A percentile compares a stretch with the other conserved stretches of the same genome.
These are phyloP conservation scores for Meandrusa payeni DNA, from an alignment of 2,888 invertebrate genomes.

Conservation along the genomic window DNA sequence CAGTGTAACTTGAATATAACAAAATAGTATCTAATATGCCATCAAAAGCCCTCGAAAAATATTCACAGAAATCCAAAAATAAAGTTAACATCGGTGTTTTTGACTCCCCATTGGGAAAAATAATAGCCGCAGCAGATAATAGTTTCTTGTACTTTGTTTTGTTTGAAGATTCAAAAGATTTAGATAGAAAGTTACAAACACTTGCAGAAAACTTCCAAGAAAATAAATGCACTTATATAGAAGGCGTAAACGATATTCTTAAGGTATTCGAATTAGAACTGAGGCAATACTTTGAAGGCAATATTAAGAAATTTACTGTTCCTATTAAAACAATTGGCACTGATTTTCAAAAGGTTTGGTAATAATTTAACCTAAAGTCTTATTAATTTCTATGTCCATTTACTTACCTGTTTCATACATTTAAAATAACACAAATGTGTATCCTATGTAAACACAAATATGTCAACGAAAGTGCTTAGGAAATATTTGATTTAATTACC, in stretches of 20 bases:
- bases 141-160: constrained; percentile 49
- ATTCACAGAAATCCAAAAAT: constrained; percentile 35
- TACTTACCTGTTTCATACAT: too few relatives aligned
- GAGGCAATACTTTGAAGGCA: constrained; percentile 50
- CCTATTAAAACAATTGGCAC: constrained; percentile 63
- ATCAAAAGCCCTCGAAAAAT: constrained; percentile 30
- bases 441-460: too few relatives aligned
- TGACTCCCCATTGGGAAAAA: constrained; percentile 53
- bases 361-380: too few relatives aligned
- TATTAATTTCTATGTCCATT: too few relatives aligned
- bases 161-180: constrained; percentile 57
- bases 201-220: constrained; percentile 43
- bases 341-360: constrained; percentile 66
- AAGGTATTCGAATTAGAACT: constrained; percentile 47
- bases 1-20: too few relatives aligned
- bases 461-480: too few relatives aligned
- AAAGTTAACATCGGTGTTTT: constrained; percentile 34
- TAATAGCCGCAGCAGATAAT: constrained; percentile 55
- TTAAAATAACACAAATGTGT: too few relatives aligned
- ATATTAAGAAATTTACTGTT: constrained; percentile 52
- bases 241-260: constrained; percentile 47
- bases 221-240: constrained; percentile 41
- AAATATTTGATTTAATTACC: too few relatives aligned
- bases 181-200: constrained; percentile 46
- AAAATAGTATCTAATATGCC: too few relatives aligned